A percentile compares a stretch with the other conserved stretches of the same genome.
These are phyloP conservation scores for Lumbricus terrestris DNA, from an alignment of 2,888 invertebrate genomes.

Conservation along the genomic window DNA sequence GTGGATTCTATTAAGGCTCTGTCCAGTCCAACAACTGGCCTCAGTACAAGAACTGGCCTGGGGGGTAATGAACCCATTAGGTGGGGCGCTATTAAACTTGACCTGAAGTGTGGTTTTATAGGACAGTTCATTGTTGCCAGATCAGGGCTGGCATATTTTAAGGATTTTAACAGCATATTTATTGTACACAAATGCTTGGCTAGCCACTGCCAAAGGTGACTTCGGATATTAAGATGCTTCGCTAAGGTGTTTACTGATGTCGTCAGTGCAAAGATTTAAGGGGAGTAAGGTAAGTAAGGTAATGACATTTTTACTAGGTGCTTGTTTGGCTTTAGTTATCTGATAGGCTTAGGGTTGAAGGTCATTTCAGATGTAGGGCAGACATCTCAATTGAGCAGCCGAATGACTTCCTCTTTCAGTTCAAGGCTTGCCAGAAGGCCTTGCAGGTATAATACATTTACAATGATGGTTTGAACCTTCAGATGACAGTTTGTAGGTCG, in stretches of 20 bases:
- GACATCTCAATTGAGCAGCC: neutral
- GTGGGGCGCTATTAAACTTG: neutral
- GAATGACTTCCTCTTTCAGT: neutral
- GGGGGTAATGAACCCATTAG: neutral
- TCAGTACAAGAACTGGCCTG: too few species aligned
- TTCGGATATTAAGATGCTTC: neutral
- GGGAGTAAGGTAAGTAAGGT: neutral
- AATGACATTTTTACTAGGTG: neutral
- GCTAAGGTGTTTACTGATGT: neutral
- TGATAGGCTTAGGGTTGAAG: neutral
- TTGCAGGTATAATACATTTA: neutral
- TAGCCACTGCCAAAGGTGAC: neutral
- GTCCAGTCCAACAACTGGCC: too few species aligned
- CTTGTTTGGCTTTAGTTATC: neutral
- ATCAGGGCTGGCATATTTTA: neutral
- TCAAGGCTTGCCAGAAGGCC: neutral
- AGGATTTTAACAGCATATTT: neutral
- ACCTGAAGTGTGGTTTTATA: neutral
- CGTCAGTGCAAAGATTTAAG: neutral
- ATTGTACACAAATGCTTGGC: neutral
- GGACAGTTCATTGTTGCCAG: neutral
- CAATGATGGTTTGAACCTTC: too few species aligned
- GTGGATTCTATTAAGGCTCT: neutral
- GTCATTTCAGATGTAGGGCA: neutral
- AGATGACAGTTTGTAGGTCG: too few species aligned